Conservation (phyloP, 2,888 invertebrate genomes). For the Kryphioiulus occultus region DNA sequence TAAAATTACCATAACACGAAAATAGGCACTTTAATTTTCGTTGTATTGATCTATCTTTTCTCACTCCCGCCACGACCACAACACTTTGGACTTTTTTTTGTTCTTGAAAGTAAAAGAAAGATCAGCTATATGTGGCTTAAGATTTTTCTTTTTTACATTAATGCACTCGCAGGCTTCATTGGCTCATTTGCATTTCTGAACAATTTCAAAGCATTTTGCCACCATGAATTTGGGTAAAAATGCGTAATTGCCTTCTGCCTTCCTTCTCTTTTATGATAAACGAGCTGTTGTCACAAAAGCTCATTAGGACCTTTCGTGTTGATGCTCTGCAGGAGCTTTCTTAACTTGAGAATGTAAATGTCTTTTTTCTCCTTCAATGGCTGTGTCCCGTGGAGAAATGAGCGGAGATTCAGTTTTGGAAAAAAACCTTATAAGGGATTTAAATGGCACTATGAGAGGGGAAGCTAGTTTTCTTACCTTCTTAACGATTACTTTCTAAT, state of each 20-base stretch:
- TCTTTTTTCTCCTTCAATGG: slow-evolving; percentile 14
- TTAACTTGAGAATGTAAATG: slow-evolving; percentile 11
- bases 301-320: slow-evolving; percentile 35
- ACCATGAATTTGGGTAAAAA: slow-evolving; percentile 12
- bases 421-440: not conserved
- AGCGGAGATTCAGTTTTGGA: not conserved
- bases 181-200: slow-evolving; percentile 26
- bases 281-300: slow-evolving; percentile 35
- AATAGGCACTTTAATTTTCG: not conserved
- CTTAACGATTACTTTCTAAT: not conserved
- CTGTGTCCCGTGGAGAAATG: slow-evolving; percentile 10
- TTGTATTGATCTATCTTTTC: not conserved
- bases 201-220: slow-evolving; percentile 35
- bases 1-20: not conserved
- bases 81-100: not conserved
- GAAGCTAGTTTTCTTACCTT: not conserved
- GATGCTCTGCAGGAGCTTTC: slow-evolving; percentile 31
- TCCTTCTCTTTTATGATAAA: slow-evolving; percentile 24
- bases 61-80: not conserved
- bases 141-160: not conserved
- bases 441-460: not conserved
- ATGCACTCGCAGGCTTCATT: not conserved
- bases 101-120: not conserved
- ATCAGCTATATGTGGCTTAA: not conserved
- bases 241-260: slow-evolving; percentile 20